Evolutionary conservation across 2,888 invertebrate species (phyloP).

Genomic region (Drosophila fungiperda): DNA sequence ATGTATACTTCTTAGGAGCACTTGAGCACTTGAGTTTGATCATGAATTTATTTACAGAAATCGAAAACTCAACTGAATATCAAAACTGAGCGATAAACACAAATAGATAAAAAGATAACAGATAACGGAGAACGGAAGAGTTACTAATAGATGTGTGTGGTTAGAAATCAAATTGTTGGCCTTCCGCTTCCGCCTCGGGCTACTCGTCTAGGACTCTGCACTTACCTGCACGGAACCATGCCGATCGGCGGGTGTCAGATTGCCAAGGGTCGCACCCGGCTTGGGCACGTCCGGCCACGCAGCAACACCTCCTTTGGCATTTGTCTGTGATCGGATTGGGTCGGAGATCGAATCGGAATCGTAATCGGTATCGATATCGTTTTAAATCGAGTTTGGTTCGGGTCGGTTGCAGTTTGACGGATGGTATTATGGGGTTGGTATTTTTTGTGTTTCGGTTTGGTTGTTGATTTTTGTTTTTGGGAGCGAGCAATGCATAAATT

Average conservation of each 20-base stretch:
- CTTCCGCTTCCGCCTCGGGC: slow-evolving; percentile 38
- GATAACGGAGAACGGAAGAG: slow-evolving; percentile 23
- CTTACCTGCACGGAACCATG: slow-evolving; percentile 98
- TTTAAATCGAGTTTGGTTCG: background rate
- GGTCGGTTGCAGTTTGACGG: slow-evolving; percentile 40
- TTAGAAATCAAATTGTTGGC: slow-evolving; percentile 32
- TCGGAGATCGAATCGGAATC: slow-evolving; percentile 39
- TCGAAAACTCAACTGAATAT: slow-evolving; percentile 20
- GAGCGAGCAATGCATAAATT: slow-evolving; percentile 60
- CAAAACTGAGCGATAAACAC: slow-evolving; percentile 18
- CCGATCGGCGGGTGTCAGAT: slow-evolving; percentile 96
- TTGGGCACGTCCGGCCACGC: slow-evolving; percentile 95
- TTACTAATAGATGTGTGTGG: slow-evolving; percentile 24
- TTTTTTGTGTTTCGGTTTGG: slow-evolving; percentile 1
- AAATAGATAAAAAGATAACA: slow-evolving; percentile 13
- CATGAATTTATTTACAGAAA: slow-evolving; percentile 43
- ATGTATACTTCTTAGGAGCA: slow-evolving; percentile 14
- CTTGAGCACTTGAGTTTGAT: slow-evolving; percentile 7
- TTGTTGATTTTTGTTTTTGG: background rate
- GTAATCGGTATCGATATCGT: slow-evolving; percentile 11
- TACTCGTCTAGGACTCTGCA: slow-evolving; percentile 66
- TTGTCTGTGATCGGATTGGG: slow-evolving; percentile 78
- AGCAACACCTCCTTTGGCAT: slow-evolving; percentile 90
- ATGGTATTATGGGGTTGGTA: slow-evolving; percentile 32
- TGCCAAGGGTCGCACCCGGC: slow-evolving; percentile 91